Evolutionary conservation across 1,140 invertebrate species (phyloP).

Genomic region (Agrypnia vestita): DNA sequence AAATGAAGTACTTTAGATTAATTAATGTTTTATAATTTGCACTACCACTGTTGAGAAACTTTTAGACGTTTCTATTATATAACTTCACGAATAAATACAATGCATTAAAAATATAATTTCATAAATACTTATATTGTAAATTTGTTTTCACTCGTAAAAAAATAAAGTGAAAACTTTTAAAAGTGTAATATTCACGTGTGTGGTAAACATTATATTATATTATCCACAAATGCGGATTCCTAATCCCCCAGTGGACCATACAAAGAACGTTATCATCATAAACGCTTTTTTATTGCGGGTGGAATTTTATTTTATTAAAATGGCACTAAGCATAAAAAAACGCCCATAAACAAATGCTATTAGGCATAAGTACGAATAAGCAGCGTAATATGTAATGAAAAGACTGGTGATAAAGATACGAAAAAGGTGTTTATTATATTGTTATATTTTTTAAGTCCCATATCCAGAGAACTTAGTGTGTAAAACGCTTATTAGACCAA

Average conservation of each 20-base stretch:
- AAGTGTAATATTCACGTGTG: no score
- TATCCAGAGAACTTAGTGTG: no score
- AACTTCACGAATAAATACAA: no score
- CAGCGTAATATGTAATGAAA: background rate
- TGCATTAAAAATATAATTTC: no score
- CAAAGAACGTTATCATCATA: background rate
- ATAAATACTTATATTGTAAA: no score
- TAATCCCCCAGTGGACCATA: background rate
- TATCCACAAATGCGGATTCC: background rate
- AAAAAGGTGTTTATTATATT: background rate
- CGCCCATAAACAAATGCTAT: background rate
- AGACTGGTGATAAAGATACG: background rate
- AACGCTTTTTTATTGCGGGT: background rate
- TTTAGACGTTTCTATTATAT: background rate
- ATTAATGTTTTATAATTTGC: background rate
- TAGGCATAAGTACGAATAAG: background rate
- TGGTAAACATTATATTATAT: no score
- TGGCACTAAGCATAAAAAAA: background rate
- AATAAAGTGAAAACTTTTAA: no score
- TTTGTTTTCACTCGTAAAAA: no score
- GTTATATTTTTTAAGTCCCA: background rate
- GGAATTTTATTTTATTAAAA: background rate
- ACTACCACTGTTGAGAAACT: background rate
- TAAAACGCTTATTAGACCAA: no score
- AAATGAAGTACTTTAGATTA: background rate